phyloP scores from a whole-genome alignment of 2,797 vertebrate species.

The Danio choprae region DNA sequence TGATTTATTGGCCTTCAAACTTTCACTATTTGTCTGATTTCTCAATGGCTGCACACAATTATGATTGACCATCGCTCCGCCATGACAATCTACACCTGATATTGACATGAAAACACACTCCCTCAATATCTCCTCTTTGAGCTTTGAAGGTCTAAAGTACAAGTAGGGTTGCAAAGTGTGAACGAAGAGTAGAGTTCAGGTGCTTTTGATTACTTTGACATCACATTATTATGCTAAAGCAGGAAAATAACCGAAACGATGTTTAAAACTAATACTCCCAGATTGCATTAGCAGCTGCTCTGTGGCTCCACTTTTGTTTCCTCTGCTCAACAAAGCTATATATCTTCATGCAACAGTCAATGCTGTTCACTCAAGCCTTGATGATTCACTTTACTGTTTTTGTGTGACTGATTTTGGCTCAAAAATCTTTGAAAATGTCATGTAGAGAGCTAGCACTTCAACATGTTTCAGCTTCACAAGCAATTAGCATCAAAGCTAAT shows the following conservation, averaged over 20 bases:
- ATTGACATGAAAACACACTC: neutral
- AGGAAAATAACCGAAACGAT: constrained; percentile 51
- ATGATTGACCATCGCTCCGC: neutral
- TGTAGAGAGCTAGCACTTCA: neutral
- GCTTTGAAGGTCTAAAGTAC: constrained; percentile 59
- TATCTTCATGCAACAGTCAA: constrained; percentile 25
- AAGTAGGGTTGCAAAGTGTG: constrained; percentile 60
- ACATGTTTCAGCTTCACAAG: constrained; percentile 41
- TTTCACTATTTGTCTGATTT: constrained; percentile 2
- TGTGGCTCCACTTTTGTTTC: constrained; percentile 36
- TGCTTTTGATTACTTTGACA: constrained; percentile 75
- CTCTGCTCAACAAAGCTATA: constrained; percentile 10
- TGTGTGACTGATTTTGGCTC: neutral
- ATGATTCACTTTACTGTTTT: constrained; percentile 38
- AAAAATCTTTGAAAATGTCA: too few relatives aligned
- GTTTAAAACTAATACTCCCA: constrained; percentile 65
- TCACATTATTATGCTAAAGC: constrained; percentile 60
- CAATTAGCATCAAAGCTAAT: constrained; percentile 43
- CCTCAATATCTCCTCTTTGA: constrained; percentile 35
- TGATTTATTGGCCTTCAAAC: neutral
- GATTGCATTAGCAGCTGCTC: constrained; percentile 61
- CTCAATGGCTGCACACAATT: neutral
- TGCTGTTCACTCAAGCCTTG: constrained; percentile 8
- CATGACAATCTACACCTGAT: constrained; percentile 29
- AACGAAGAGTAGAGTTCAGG: constrained; percentile 63